phyloP scores from a whole-genome alignment of 2,797 vertebrate genomes.

The Urocyon cinereoargenteus region DNA sequence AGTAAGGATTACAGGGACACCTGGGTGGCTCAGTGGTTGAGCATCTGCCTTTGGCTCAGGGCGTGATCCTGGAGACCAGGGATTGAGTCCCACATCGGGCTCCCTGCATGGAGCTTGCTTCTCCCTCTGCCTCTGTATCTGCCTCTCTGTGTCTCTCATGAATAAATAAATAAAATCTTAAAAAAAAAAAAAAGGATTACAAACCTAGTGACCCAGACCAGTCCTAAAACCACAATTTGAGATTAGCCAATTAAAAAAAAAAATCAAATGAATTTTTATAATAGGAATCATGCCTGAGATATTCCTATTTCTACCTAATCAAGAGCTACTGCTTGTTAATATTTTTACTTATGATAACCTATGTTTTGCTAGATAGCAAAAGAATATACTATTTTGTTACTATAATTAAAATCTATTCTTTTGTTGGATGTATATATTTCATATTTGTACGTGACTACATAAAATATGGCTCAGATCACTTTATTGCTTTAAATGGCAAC shows the following conservation, averaged over 20 bases:
- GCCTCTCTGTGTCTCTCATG: too few species aligned
- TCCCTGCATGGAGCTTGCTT: too few species aligned
- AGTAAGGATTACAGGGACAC: conserved; percentile 79
- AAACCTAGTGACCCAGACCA: background rate
- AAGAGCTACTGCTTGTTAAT: background rate
- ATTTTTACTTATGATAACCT: conserved; percentile 16
- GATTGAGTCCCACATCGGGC: too few species aligned
- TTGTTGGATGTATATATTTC: background rate
- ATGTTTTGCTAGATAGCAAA: background rate
- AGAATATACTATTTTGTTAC: background rate
- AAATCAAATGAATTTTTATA: conserved; percentile 18
- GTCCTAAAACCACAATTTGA: background rate
- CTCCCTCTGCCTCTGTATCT: too few species aligned
- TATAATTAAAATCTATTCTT: conserved; percentile 52
- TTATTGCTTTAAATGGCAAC: conserved; percentile 25
- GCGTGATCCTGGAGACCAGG: too few species aligned
- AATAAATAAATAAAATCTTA: too few species aligned
- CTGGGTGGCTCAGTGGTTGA: too few species aligned
- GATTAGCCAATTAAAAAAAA: background rate
- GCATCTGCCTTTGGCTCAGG: too few species aligned
- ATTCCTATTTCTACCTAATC: background rate
- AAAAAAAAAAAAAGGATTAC: background rate
- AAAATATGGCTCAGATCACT: background rate
- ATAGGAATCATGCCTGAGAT: background rate
- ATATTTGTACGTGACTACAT: conserved; percentile 13